Base-by-base conservation (phyloP, 35 echinoderm and acorn worm species). In the Diadema setosum region DNA sequence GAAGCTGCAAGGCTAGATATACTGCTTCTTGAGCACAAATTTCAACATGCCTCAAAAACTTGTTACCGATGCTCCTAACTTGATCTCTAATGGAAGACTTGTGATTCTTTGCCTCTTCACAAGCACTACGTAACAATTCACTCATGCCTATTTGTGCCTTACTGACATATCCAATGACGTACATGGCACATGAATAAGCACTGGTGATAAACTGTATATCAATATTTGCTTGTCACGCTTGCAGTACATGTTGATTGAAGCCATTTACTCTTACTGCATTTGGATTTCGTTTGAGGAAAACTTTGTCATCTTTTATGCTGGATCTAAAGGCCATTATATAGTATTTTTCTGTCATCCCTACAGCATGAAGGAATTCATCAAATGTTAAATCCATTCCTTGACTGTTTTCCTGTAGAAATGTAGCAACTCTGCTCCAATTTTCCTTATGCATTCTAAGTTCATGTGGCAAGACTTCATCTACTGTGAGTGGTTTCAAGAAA, bases 101-200 rank as follows among this genome's bases (percentile, higher is more conserved):
- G 65, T 45, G 73, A 81, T 90, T 36, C 40, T 46, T 84, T 2
- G 81, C 81, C 40, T 90, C 88, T 69, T 90, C 82, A 46, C 30
- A 37, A 4, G 88, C 88, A 5, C 67, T 30, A 15, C 82, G 50
- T 42, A 84, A 36, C 26, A 90, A 39, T 11, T 37, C 42, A 37
- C 88, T 84, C 88, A 90, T 84, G 29, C 88, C 88, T 90, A 63
- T 90, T 74, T 90, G 88, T 29, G 52, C 58, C 65, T 67, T 90
- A 31, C 80, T 83, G 29, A 90, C n/a, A n/a, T n/a, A n/a, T n/a
- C n/a, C n/a, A n/a, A n/a, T n/a, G n/a, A n/a, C n/a, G n/a, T n/a
- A n/a, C 82, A 50, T 90, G 84, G 24, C 87, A 57, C 87, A 89
- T 5, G 87, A 67, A 82, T 82, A 89, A 1, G 87, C 70, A 89